Base-by-base conservation (phyloP, 2,888 invertebrate genomes). In the Hydriomena furcata region DNA sequence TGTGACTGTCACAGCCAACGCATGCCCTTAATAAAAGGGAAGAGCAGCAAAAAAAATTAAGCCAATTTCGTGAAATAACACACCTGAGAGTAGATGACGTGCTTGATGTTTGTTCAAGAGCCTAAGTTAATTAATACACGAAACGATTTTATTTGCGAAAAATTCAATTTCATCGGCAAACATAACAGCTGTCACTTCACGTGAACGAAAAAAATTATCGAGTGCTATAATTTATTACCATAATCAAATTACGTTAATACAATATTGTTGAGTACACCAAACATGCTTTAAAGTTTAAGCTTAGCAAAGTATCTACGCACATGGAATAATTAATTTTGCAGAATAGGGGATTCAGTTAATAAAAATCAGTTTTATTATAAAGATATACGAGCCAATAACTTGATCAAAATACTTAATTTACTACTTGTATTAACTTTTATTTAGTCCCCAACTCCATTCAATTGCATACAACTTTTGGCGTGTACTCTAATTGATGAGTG, bases 161-260 rank as follows among this genome's bases (percentile, higher is more conserved):
- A 79, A 77, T 68, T 76, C 80, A 77, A 81, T 81, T 80, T 77
- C 72, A 65, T 66, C 59, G 55, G 68, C 67, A 81, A 80, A 79
- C 76, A 79, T 52, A 64, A 64, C 54, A 65, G 60, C 54, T 49
- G 55, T 60, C 63, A 60, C 59, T 68, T 55, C 44, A 62, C 60
- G 38, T 52, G 60, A 71, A 64, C 60, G 62, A 47, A 52, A 65
- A 40, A 63, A 65, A 68, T 63, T 56, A 70, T 68, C 50, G 38
- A 47, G 49, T 35, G 24, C 37, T 42, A 60, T 73, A 67, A 72
- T 63, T 67, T 64, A 71, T 73, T 63, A 44, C 52, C 51, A 37
- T 43, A 38, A 43, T 52, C 36, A 38, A 52, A 47, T 52, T 43
- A 47, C 27, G 41, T 30, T 24, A 36, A 10, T 27, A n/a, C 5